These are phyloP conservation scores for Tinea pellionella DNA, from an alignment of 2,888 invertebrate species.

Conservation along the genomic window DNA sequence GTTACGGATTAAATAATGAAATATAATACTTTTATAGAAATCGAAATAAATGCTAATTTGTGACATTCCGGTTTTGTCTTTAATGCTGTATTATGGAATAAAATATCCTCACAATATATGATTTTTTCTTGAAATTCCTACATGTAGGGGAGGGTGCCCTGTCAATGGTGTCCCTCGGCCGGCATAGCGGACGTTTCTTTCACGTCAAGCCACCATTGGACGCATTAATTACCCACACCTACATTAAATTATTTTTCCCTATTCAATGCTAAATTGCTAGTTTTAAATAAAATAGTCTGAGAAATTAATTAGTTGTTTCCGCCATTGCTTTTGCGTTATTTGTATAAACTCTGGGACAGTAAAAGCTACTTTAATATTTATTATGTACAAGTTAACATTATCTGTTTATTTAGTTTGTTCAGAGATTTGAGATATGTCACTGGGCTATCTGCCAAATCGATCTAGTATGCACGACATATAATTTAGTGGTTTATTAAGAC, in stretches of 20 bases:
- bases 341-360: not conserved
- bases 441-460: slow-evolving; percentile 41
- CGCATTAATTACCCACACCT: too few relatives aligned
- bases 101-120: slow-evolving; percentile 60
- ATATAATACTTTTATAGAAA: slow-evolving; percentile 58
- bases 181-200: too few relatives aligned
- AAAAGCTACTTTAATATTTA: not conserved
- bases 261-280: too few relatives aligned
- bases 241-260: not conserved
- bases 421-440: slow-evolving; percentile 39
- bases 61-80: slow-evolving; percentile 69
- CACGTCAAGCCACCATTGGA: too few relatives aligned
- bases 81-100: slow-evolving; percentile 70
- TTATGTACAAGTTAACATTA: not conserved
- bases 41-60: slow-evolving; percentile 53
- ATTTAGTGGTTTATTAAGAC: slow-evolving; percentile 38
- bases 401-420: slow-evolving; percentile 17
- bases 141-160: too few relatives aligned
- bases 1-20: slow-evolving; percentile 48
- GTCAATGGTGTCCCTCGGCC: too few relatives aligned
- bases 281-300: too few relatives aligned
- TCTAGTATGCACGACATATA: slow-evolving; percentile 14
- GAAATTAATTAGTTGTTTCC: too few relatives aligned
- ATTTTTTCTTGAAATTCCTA: slow-evolving; percentile 1
- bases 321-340: not conserved